phyloP scores from a whole-genome alignment of 2,888 invertebrate species.

The Pantelozetes paolii region DNA sequence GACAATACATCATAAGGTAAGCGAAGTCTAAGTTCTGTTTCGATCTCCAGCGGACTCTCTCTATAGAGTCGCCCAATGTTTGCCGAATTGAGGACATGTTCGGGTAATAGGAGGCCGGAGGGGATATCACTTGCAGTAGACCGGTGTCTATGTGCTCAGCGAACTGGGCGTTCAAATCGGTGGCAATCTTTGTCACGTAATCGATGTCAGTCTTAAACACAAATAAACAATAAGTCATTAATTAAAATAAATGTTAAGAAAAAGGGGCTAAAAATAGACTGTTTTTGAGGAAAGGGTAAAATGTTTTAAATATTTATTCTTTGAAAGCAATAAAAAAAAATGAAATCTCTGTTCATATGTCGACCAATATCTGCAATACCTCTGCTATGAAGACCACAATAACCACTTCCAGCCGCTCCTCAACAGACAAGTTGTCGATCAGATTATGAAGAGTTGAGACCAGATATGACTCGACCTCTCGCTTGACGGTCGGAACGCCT shows the following conservation, averaged over 20 bases:
- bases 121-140: constrained; percentile 81
- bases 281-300: no score
- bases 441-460: constrained; percentile 78
- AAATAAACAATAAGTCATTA: no score
- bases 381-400: constrained; percentile 85
- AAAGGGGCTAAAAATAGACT: no score
- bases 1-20: constrained; percentile 89
- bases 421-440: constrained; percentile 68
- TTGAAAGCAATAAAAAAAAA: no score
- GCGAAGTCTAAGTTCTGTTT: constrained; percentile 72
- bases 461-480: constrained; percentile 81
- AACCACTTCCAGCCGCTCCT: constrained; percentile 69
- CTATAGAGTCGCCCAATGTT: constrained; percentile 68
- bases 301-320: no score
- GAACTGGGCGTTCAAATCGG: constrained; percentile 70
- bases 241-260: no score
- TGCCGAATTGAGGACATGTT: constrained; percentile 65
- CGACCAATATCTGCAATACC: constrained; percentile 48
- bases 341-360: no score
- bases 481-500: constrained; percentile 82
- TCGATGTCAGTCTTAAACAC: constrained; percentile 63
- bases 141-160: constrained; percentile 69
- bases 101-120: constrained; percentile 79
- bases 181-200: constrained; percentile 68
- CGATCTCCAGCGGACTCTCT: constrained; percentile 71